phyloP scores from a whole-genome alignment of 2,113 vertebrate genomes.

The Verasper variegatus region DNA sequence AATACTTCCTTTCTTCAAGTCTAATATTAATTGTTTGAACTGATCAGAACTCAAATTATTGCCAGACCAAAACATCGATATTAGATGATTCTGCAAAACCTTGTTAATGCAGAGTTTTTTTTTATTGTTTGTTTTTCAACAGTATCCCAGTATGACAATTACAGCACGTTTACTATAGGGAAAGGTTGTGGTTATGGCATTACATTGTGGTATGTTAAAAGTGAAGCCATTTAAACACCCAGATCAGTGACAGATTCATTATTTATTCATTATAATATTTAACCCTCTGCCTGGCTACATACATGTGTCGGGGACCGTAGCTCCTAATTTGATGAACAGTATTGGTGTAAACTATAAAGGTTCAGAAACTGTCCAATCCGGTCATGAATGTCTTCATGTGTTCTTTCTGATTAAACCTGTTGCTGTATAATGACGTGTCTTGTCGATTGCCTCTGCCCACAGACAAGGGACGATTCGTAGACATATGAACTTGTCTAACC shows the following conservation, averaged over 20 bases:
- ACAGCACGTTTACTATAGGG: background rate
- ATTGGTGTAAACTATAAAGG: background rate
- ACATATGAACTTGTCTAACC: conserved; percentile 97
- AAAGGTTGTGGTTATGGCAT: background rate
- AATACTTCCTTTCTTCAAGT: background rate
- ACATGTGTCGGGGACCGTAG: background rate
- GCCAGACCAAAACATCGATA: background rate
- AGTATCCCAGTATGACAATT: background rate
- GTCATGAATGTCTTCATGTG: background rate
- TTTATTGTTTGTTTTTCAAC: too few relatives aligned
- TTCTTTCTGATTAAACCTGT: conserved; percentile 2
- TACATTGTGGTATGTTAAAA: background rate
- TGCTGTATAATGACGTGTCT: background rate
- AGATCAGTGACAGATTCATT: background rate
- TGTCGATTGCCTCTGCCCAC: conserved; percentile 52
- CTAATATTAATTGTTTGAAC: background rate
- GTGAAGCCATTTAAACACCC: background rate
- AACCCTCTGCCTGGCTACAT: background rate
- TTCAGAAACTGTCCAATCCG: background rate
- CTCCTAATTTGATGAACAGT: background rate
- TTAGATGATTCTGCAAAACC: background rate
- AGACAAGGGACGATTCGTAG: conserved; percentile 94
- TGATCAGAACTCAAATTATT: background rate
- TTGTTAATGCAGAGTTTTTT: background rate
- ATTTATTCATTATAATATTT: too few relatives aligned